A percentile compares a stretch with the other conserved stretches of the same genome.
Evolutionary conservation across 2,888 invertebrate species (phyloP).

Genomic region (Cheilosia vulpina): DNA sequence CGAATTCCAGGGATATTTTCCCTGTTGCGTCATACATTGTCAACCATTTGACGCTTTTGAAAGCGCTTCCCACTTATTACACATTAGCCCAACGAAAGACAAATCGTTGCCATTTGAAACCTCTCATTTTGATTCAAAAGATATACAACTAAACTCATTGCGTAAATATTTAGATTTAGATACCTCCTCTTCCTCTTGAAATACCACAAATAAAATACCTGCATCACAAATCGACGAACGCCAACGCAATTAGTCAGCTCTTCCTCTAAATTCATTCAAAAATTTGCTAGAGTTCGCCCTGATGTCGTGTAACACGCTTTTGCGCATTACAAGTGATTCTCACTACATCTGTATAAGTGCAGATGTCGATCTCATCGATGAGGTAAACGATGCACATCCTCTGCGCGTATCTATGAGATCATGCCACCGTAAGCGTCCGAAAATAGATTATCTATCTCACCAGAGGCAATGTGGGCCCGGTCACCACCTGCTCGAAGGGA

Average conservation of each 20-base stretch:
- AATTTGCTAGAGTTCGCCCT: constrained; percentile 39
- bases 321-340: not conserved
- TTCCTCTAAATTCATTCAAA: constrained; percentile 22
- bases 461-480: not conserved
- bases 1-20: too few species aligned
- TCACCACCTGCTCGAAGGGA: constrained; percentile 47
- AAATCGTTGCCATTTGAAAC: too few species aligned
- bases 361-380: constrained; percentile 37
- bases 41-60: too few species aligned
- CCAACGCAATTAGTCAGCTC: constrained; percentile 57
- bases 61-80: too few species aligned
- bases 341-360: constrained; percentile 12
- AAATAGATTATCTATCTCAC: constrained; percentile 36
- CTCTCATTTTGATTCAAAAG: too few species aligned
- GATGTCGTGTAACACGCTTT: constrained; percentile 24
- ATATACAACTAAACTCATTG: too few species aligned
- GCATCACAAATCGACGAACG: constrained; percentile 11
- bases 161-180: not conserved
- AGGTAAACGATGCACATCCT: constrained; percentile 23
- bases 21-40: too few species aligned
- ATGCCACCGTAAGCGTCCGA: constrained; percentile 27
- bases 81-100: too few species aligned
- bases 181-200: not conserved
- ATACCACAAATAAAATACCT: not conserved
- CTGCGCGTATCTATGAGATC: constrained; percentile 43